Percentiles rank a stretch among this genome's conserved stretches.
These are phyloP conservation scores for Turnix velox DNA, from an alignment of 2,113 vertebrate species.

Conservation along the genomic window DNA sequence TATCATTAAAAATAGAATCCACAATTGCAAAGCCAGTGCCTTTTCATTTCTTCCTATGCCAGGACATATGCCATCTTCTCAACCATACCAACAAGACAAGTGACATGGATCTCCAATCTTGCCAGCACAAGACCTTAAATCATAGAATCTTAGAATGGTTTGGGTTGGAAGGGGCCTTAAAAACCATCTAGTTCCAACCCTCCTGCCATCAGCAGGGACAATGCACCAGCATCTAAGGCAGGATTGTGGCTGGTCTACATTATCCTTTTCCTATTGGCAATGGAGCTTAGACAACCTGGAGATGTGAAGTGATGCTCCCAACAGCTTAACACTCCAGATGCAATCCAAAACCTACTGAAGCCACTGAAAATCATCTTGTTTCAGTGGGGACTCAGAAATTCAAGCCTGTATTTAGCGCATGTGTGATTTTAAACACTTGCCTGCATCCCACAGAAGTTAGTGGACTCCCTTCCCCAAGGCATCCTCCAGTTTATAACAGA, in stretches of 20 bases:
- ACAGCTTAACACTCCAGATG: not conserved
- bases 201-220: too few relatives aligned
- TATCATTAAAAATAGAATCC: conserved; percentile 25
- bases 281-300: not conserved
- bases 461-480: not conserved
- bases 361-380: not conserved
- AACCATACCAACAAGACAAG: accelerated
- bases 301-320: not conserved
- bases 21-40: not conserved
- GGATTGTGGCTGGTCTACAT: not conserved
- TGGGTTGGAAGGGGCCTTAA: too few relatives aligned
- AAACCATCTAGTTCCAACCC: too few relatives aligned
- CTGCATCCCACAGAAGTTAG: too few relatives aligned
- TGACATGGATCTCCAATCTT: not conserved
- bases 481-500: not conserved
- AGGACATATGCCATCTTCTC: not conserved
- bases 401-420: not conserved
- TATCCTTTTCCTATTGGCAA: not conserved
- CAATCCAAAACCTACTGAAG: not conserved
- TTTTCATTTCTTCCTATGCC: not conserved
- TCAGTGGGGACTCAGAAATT: not conserved
- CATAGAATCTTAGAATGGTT: too few relatives aligned
- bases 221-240: not conserved
- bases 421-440: not conserved
- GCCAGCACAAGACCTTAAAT: too few relatives aligned